Conservation (phyloP, 1,140 invertebrate species). For the Zaprionus africanus region DNA sequence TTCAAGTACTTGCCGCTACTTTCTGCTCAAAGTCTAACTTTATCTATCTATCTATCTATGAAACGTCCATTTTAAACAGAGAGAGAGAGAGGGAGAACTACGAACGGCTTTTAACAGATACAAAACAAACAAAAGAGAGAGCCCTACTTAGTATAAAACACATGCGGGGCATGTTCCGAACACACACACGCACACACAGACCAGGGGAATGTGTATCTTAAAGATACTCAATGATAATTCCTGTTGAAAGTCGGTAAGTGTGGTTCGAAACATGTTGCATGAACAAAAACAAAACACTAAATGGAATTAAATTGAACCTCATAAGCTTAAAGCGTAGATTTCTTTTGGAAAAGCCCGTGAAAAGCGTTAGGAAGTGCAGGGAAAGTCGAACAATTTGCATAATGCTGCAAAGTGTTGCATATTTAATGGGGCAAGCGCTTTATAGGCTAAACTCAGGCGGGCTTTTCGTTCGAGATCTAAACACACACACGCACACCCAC, state of each 20-base stretch:
- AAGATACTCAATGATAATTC: neutral
- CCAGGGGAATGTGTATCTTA: neutral
- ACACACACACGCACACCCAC: conserved; percentile 24
- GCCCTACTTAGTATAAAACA: conserved; percentile 5
- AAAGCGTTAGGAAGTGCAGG: conserved; percentile 26
- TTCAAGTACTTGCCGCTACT: conserved; percentile 41
- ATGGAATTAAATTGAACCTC: conserved; percentile 70
- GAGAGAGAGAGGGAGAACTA: conserved; percentile 14
- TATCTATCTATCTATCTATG: conserved; percentile 28
- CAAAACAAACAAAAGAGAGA: neutral
- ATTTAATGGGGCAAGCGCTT: conserved; percentile 57
- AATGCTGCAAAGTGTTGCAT: conserved; percentile 44
- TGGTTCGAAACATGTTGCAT: conserved; percentile 1
- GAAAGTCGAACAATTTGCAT: conserved; percentile 40
- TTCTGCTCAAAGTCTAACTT: conserved; percentile 49
- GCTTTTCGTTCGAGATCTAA: conserved; percentile 39
- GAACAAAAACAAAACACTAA: conserved; percentile 27
- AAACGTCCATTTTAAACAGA: conserved; percentile 53
- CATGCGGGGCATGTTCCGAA: neutral
- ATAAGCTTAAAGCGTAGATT: conserved; percentile 67
- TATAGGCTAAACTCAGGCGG: conserved; percentile 45
- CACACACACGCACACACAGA: neutral
- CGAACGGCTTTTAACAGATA: conserved; percentile 41
- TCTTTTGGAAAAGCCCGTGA: conserved; percentile 20
- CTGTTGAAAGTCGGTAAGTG: neutral